Conservation (phyloP, 2,113 vertebrate genomes). For the Syrrhaptes paradoxus region DNA sequence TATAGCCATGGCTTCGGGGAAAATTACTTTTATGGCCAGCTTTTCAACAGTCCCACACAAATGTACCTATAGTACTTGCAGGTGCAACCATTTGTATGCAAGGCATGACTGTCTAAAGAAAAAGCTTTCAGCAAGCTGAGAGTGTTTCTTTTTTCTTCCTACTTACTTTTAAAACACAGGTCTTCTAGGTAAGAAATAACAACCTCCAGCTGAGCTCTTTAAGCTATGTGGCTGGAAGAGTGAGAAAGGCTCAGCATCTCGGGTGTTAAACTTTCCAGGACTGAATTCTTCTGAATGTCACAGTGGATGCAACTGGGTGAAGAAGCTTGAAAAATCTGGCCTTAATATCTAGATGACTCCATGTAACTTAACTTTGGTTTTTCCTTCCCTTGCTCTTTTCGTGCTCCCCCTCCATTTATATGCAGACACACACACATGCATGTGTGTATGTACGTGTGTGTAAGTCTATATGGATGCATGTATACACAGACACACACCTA, state of each 20-base stretch:
- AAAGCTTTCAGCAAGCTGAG: constrained; percentile 17
- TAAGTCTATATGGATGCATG: neutral
- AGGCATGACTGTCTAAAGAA: neutral
- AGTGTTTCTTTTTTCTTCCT: neutral
- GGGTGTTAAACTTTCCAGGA: neutral
- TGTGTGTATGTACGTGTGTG: neutral
- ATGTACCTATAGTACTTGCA: neutral
- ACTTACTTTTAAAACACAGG: constrained; percentile 6
- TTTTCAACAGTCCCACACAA: constrained; percentile 25
- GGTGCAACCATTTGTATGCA: neutral
- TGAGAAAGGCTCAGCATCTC: neutral
- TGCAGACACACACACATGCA: neutral
- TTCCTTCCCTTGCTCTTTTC: neutral
- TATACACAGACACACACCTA: neutral
- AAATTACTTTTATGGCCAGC: constrained; percentile 32
- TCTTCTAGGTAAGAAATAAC: constrained; percentile 28
- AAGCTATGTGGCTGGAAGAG: neutral
- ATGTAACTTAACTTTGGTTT: neutral
- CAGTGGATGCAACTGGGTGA: neutral
- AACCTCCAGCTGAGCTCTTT: constrained; percentile 31
- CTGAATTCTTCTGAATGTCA: neutral
- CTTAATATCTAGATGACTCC: neutral
- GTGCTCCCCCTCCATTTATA: neutral
- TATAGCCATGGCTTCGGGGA: constrained; percentile 18
- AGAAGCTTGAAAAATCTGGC: neutral